Conservation (phyloP, 2,888 invertebrate species). For the Oscheius myriophilus region DNA sequence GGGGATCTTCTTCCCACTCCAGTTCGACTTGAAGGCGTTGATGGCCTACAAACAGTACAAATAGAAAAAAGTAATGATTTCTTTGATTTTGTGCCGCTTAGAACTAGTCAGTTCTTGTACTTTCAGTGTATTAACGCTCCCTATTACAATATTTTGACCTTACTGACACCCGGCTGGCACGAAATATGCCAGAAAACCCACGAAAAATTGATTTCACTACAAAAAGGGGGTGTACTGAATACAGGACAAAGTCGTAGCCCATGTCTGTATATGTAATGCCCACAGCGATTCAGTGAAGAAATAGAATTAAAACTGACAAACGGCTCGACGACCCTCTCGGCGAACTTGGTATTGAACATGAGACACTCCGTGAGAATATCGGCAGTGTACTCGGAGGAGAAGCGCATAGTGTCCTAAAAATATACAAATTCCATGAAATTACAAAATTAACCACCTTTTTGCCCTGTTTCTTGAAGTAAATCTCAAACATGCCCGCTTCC, state of each 20-base stretch:
- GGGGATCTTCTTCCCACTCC: conserved; percentile 90
- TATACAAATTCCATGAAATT: not conserved
- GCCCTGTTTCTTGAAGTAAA: conserved; percentile 39
- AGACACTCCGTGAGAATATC: conserved; percentile 91
- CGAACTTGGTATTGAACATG: conserved; percentile 57
- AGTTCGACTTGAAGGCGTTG: conserved; percentile 89
- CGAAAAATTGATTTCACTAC: too few relatives aligned
- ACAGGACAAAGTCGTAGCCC: too few relatives aligned
- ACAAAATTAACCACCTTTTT: conserved; percentile 28
- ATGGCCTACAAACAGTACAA: conserved; percentile 33
- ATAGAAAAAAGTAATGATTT: not conserved
- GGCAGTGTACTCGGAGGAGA: conserved; percentile 92
- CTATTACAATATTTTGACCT: too few relatives aligned
- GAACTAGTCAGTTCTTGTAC: too few relatives aligned
- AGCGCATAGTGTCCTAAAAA: conserved; percentile 86
- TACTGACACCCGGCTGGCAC: too few relatives aligned
- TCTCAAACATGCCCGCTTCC: conserved; percentile 34
- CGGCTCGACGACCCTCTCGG: conserved; percentile 41
- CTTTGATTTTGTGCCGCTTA: too few relatives aligned
- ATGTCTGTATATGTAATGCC: too few relatives aligned
- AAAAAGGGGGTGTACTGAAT: too few relatives aligned
- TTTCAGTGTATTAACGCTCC: too few relatives aligned
- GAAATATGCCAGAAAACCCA: too few relatives aligned
- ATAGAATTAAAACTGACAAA: conserved; percentile 42
- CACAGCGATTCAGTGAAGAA: too few relatives aligned